These are phyloP conservation scores for Synaphobranchus kaupii DNA, from an alignment of 2,797 vertebrate genomes.

Conservation along the genomic window DNA sequence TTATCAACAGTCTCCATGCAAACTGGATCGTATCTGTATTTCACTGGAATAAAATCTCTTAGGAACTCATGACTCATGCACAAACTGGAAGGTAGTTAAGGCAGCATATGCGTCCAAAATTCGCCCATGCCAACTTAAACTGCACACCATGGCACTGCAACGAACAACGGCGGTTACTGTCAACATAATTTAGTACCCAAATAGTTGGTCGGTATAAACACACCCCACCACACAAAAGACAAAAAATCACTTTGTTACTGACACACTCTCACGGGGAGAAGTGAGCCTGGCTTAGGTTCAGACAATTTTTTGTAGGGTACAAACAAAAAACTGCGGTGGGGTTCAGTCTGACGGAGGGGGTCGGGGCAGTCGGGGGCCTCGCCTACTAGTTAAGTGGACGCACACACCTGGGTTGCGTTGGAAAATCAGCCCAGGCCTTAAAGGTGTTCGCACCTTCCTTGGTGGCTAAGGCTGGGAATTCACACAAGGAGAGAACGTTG, in stretches of 20 bases:
- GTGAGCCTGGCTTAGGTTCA: too few species aligned
- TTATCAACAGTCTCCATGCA: neutral
- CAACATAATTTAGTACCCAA: neutral
- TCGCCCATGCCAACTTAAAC: neutral
- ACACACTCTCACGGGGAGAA: too few species aligned
- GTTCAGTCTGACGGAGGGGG: too few species aligned
- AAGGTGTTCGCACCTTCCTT: too few species aligned
- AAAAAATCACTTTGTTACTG: neutral
- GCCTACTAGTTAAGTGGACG: too few species aligned
- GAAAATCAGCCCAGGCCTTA: too few species aligned
- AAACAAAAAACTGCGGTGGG: too few species aligned
- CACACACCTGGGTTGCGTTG: too few species aligned
- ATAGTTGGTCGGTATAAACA: neutral
- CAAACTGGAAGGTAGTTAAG: neutral
- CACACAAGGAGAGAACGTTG: too few species aligned
- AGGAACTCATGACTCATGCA: neutral
- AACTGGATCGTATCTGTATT: neutral
- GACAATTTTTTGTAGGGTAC: too few species aligned
- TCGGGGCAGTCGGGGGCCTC: too few species aligned
- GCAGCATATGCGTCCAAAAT: neutral
- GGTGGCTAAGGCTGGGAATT: too few species aligned
- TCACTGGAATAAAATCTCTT: neutral
- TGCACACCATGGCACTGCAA: neutral
- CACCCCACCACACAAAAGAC: neutral
- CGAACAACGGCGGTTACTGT: neutral